These are phyloP conservation scores for Smutsia gigantea DNA, from an alignment of 2,797 vertebrate genomes.

Conservation along the genomic window DNA sequence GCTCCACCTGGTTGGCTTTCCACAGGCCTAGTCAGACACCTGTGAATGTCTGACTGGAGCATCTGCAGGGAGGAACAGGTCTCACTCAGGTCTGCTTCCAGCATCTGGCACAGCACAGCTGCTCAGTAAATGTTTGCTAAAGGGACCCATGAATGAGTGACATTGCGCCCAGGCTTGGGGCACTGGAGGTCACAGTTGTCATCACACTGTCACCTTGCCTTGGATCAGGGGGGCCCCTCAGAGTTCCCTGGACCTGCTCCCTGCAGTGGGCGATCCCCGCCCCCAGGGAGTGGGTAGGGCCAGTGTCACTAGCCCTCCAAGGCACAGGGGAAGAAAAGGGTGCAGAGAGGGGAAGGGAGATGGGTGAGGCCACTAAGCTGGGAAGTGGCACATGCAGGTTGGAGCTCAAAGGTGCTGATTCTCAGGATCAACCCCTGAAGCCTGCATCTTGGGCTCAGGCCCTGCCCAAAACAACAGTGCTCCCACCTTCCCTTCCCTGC, in stretches of 20 bases:
- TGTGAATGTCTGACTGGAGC: fast-evolving
- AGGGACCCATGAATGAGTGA: fast-evolving
- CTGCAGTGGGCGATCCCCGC: fast-evolving
- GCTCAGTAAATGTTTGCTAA: not conserved
- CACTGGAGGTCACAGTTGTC: not conserved
- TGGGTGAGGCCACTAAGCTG: not conserved
- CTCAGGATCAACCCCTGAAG: not conserved
- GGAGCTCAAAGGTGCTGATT: not conserved
- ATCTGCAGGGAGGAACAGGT: not conserved
- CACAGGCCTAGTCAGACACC: not conserved
- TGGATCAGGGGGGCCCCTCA: not conserved
- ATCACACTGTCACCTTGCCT: not conserved
- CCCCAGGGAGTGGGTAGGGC: not conserved
- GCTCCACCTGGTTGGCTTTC: not conserved
- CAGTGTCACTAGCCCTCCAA: not conserved
- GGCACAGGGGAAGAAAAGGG: fast-evolving
- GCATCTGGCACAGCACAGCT: not conserved
- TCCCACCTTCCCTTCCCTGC: not conserved
- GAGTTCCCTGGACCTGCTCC: not conserved
- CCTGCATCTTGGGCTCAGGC: not conserved
- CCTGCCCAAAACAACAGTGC: fast-evolving
- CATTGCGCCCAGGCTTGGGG: not conserved
- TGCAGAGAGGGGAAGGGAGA: too few species aligned
- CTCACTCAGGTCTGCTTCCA: not conserved
- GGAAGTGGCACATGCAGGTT: fast-evolving